Conservation (phyloP, 1,140 invertebrate species). For the Tetramorium simillimum region DNA sequence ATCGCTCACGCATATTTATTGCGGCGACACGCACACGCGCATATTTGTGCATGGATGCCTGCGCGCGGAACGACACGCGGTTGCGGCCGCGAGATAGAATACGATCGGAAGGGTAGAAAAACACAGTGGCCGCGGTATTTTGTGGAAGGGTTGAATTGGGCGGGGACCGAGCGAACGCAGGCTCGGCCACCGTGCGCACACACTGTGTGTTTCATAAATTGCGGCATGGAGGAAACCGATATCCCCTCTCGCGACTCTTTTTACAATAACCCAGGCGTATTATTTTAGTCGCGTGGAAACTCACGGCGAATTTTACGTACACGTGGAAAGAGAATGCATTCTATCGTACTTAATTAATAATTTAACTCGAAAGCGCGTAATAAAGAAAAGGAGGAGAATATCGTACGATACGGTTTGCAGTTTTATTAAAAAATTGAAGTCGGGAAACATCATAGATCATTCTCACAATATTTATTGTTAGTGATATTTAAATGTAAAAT, state of each 20-base stretch:
- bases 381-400: neutral
- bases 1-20: constrained; percentile 61
- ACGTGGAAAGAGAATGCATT: neutral
- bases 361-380: neutral
- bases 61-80: constrained; percentile 55
- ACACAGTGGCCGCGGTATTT: constrained; percentile 62
- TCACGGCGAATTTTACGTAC: neutral
- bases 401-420: neutral
- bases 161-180: constrained; percentile 8
- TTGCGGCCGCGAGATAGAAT: constrained; percentile 58
- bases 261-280: constrained; percentile 25
- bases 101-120: constrained; percentile 61
- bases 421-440: constrained; percentile 1
- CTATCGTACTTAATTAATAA: neutral
- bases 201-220: constrained; percentile 56
- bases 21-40: neutral
- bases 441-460: neutral
- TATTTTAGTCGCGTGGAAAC: constrained; percentile 31
- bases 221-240: constrained; percentile 30
- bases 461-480: neutral
- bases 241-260: neutral
- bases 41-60: constrained; percentile 37
- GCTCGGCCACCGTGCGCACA: constrained; percentile 10
- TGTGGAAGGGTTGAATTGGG: constrained; percentile 48
- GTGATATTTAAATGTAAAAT: neutral